phyloP scores from a whole-genome alignment of 2,797 vertebrate genomes.

The Notamacropus eugenii region DNA sequence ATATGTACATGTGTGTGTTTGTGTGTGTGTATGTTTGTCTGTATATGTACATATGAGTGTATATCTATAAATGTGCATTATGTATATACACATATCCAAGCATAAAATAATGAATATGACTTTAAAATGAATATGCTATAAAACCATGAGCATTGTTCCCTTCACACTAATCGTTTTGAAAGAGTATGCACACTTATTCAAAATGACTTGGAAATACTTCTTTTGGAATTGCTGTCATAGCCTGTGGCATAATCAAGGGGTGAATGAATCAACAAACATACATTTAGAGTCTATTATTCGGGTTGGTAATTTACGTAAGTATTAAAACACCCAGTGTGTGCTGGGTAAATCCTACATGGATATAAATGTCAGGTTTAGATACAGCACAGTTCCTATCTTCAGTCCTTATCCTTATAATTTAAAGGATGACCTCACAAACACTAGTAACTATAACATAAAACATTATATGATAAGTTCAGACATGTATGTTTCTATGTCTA shows the following conservation, averaged over 20 bases:
- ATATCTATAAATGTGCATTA: too few species aligned
- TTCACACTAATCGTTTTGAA: not conserved
- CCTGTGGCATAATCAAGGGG: not conserved
- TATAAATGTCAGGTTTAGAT: not conserved
- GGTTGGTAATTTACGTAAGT: not conserved
- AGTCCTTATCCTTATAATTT: not conserved
- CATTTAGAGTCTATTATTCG: not conserved
- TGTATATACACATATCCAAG: not conserved
- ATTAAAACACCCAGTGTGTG: not conserved
- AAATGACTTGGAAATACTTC: not conserved
- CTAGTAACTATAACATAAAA: not conserved
- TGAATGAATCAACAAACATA: not conserved
- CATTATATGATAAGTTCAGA: not conserved
- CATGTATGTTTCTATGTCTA: not conserved
- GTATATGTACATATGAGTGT: too few species aligned
- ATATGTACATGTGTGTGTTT: too few species aligned
- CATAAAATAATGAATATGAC: not conserved
- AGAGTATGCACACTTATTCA: not conserved
- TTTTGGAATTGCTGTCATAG: not conserved
- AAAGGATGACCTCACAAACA: not conserved
- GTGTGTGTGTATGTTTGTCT: too few species aligned
- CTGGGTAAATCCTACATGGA: not conserved
- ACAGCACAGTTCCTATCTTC: not conserved
- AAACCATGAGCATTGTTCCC: not conserved
- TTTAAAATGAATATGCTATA: not conserved